Evolutionary conservation across 2,888 invertebrate species (phyloP).

Genomic region (Drosophila borborema): DNA sequence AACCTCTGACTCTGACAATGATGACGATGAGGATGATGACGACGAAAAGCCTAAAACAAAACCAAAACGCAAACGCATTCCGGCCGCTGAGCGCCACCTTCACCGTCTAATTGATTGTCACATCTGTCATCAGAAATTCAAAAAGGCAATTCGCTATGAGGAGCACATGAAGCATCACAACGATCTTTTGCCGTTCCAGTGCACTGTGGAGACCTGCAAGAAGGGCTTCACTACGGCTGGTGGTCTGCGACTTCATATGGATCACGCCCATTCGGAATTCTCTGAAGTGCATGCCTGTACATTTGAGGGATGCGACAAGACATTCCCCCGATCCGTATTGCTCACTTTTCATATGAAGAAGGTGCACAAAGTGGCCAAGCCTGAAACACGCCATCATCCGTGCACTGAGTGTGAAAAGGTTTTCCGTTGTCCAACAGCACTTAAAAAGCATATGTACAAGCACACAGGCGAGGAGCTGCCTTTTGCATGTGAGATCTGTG

Average conservation of each 20-base stretch:
- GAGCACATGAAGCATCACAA: slow-evolving; percentile 83
- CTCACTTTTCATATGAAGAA: slow-evolving; percentile 80
- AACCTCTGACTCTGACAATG: slow-evolving; percentile 52
- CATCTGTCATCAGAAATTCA: slow-evolving; percentile 82
- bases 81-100: slow-evolving; percentile 70
- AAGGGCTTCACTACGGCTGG: slow-evolving; percentile 82
- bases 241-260: slow-evolving; percentile 78
- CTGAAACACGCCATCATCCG: slow-evolving; percentile 73
- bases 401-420: slow-evolving; percentile 83
- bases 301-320: slow-evolving; percentile 79
- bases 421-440: slow-evolving; percentile 82
- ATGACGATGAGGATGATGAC: slow-evolving; percentile 33
- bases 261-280: slow-evolving; percentile 81
- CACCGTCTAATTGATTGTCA: slow-evolving; percentile 81
- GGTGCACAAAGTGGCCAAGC: slow-evolving; percentile 75
- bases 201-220: slow-evolving; percentile 76
- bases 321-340: slow-evolving; percentile 78
- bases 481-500: slow-evolving; percentile 82
- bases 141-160: slow-evolving; percentile 79
- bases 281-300: slow-evolving; percentile 80
- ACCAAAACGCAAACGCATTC: slow-evolving; percentile 69
- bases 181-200: slow-evolving; percentile 82
- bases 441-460: slow-evolving; percentile 83
- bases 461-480: slow-evolving; percentile 83
- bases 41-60: slow-evolving; percentile 49